Evolutionary conservation across 2,888 invertebrate genomes (phyloP), one percentile per base, ranked within the genome.

Genomic region (Orthosia incerta): DNA sequence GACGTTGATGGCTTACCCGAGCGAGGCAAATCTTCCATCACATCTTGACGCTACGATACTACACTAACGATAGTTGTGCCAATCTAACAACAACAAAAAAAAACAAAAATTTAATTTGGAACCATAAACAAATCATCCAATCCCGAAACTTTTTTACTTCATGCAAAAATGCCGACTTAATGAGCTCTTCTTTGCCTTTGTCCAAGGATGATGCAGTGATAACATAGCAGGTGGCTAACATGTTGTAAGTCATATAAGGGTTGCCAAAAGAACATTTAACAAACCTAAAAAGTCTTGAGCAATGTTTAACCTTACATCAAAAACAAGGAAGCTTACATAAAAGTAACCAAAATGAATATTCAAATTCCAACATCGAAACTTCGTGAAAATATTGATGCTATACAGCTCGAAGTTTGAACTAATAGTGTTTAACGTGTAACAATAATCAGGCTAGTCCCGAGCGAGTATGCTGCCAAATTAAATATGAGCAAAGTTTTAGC

Each of bases 401-500:
- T 61, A 77, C 50, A 86, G 61, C 62, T 72, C 39, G 7, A 74
- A 84, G 71, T 75, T 86, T 55, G 48, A 84, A 78, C 76, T 82
- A 79, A 86, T 82, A 85, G 77, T 78, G 84, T 86, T 80, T 84
- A 78, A 71, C 79, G 76, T 82, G 83, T 80, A 85, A 85, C 85
- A 85, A 87, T 85, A 85, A 85, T 85, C 85, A 85, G 85, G 67
- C 62, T 53, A 59, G 76, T 80, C 83, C 62, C 83, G 4, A 74
- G 76, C 67, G 83, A 74, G 75, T 79, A 67, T 59, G 80, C 56
- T 83, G 84, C 86, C 85, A 88, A 88, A 88, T 88, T 88, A 88
- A 88, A 88, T 88, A 88, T 87, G 84, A 80, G 78, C 67, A 80
- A 88, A 89, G 87, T 88, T 89, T 83, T 69, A 74, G 72, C 70